Percentiles rank a stretch among this genome's conserved stretches.
These are phyloP conservation scores for Oxyteleia sp. DNA, from an alignment of 2,888 invertebrate genomes.

Conservation along the genomic window DNA sequence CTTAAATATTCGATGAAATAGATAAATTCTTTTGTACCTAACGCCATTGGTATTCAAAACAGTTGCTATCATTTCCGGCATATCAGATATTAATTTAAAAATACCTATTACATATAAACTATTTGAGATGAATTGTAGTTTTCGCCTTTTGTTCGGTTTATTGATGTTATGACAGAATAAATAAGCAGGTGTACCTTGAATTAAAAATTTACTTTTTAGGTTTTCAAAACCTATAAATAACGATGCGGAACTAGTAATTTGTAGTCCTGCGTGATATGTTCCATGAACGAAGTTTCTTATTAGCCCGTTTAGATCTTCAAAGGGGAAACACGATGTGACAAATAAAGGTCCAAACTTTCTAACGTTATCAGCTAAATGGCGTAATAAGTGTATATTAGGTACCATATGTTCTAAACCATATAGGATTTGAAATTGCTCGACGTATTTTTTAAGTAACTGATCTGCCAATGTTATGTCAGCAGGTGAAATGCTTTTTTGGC, in stretches of 20 bases:
- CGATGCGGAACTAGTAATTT: slow-evolving; percentile 3
- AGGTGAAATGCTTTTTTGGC: slow-evolving; percentile 4
- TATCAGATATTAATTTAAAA: neutral
- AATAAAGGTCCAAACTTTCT: slow-evolving; percentile 21
- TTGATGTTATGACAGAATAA: neutral
- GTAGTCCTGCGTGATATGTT: neutral
- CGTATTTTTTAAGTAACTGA: neutral
- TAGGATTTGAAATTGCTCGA: slow-evolving; percentile 6
- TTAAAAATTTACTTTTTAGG: neutral
- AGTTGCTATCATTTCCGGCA: neutral
- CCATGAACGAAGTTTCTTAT: slow-evolving; percentile 15
- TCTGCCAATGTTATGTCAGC: neutral
- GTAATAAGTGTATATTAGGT: slow-evolving; percentile 17
- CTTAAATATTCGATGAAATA: slow-evolving; percentile 10
- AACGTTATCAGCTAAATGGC: neutral
- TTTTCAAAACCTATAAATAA: slow-evolving; percentile 8
- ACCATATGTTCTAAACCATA: slow-evolving; percentile 2
- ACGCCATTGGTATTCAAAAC: neutral
- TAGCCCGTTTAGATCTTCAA: slow-evolving; percentile 20
- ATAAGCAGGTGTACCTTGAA: neutral
- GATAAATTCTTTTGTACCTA: neutral
- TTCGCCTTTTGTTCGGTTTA: neutral
- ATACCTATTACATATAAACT: neutral
- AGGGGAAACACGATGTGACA: slow-evolving; percentile 12
- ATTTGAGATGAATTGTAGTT: neutral